These are phyloP conservation scores for Oligia fasciuncula DNA, from an alignment of 2,888 invertebrate genomes.

Conservation along the genomic window DNA sequence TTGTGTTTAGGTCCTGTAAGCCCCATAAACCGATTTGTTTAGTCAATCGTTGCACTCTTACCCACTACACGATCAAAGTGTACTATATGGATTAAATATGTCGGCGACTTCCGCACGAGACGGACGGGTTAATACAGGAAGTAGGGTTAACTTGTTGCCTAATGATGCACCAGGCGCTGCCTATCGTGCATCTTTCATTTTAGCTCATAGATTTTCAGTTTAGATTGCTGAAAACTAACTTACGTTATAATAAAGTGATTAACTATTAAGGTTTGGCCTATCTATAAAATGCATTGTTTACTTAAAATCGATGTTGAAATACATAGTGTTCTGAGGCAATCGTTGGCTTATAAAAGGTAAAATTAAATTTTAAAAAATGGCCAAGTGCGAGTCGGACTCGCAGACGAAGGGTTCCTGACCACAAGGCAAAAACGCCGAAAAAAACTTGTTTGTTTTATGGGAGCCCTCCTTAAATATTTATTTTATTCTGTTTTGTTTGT, in stretches of 20 bases:
- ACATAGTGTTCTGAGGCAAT: background rate
- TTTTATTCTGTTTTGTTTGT: no score
- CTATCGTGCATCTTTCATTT: constrained; percentile 7
- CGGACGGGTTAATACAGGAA: constrained; percentile 59
- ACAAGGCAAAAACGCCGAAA: no score
- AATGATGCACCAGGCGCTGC: background rate
- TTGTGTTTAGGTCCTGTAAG: no score
- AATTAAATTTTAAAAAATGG: no score
- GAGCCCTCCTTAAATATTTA: no score
- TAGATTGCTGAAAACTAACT: constrained; percentile 14
- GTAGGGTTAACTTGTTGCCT: constrained; percentile 48
- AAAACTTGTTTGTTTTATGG: no score
- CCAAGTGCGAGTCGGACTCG: no score
- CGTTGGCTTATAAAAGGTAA: background rate
- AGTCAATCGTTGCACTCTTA: constrained; percentile 12
- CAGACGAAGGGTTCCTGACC: no score
- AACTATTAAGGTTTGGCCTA: background rate
- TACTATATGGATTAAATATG: constrained; percentile 41
- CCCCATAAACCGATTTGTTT: constrained; percentile 1
- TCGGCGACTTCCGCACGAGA: constrained; percentile 36
- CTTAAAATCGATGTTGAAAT: background rate
- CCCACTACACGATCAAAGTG: background rate
- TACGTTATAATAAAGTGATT: background rate
- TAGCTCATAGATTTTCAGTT: constrained; percentile 31
- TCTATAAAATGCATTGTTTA: background rate